Percentiles rank a stretch among this genome's conserved stretches.
These are phyloP conservation scores for Akabosia matsudoensis DNA, from an alignment of 1,140 invertebrate genomes.

Conservation along the genomic window DNA sequence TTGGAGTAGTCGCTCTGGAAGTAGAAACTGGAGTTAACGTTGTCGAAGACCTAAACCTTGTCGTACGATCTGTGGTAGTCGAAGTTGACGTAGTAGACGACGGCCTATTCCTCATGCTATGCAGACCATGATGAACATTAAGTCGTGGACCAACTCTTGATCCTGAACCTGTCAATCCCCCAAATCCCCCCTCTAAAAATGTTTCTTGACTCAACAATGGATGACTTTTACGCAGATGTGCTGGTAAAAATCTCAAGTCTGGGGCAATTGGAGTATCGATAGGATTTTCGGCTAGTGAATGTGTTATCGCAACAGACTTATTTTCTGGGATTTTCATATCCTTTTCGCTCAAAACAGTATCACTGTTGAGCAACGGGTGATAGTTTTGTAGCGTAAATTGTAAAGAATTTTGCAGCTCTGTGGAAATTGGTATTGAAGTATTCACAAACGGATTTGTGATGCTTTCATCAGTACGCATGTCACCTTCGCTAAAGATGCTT, in stretches of 20 bases:
- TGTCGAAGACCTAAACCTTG: too few species aligned
- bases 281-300: conserved; percentile 25
- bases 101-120: background rate
- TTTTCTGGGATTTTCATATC: conserved; percentile 40
- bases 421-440: conserved; percentile 36
- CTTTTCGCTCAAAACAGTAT: conserved; percentile 30
- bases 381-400: conserved; percentile 34
- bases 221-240: conserved; percentile 28
- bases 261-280: conserved; percentile 26
- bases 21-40: too few species aligned
- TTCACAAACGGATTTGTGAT: conserved; percentile 42
- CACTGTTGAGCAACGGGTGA: conserved; percentile 41
- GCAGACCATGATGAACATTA: background rate
- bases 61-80: background rate
- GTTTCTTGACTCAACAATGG: conserved; percentile 30
- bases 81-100: background rate
- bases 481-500: background rate
- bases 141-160: background rate
- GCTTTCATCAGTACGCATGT: conserved; percentile 18
- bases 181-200: conserved; percentile 1
- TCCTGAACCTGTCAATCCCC: background rate
- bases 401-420: conserved; percentile 34
- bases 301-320: conserved; percentile 35
- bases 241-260: conserved; percentile 26
- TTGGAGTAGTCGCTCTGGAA: background rate